phyloP scores from a whole-genome alignment of 2,113 vertebrate species.

The Petroica traversi region DNA sequence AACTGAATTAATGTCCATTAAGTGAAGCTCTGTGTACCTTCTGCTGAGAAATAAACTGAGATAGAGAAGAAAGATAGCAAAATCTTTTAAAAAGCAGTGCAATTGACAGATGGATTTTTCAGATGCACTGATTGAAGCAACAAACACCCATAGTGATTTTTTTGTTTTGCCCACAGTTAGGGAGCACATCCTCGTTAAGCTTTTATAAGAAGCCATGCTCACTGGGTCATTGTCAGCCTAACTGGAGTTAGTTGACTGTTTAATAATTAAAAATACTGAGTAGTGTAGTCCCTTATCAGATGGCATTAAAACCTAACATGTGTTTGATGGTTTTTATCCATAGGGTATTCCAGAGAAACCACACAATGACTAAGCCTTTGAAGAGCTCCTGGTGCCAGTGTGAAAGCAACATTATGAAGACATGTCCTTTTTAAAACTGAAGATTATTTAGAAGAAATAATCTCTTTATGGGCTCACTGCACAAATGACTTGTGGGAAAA shows the following conservation, averaged over 20 bases:
- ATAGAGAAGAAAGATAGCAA: background rate
- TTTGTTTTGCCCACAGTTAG: background rate
- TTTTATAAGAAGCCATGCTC: background rate
- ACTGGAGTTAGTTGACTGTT: background rate
- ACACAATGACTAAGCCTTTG: constrained; percentile 81
- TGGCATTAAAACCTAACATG: background rate
- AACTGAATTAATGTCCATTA: background rate
- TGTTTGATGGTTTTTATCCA: background rate
- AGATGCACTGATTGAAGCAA: background rate
- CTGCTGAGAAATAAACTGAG: background rate
- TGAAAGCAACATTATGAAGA: constrained; percentile 20
- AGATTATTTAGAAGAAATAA: constrained; percentile 55
- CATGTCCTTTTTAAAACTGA: constrained; percentile 13
- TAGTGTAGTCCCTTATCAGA: background rate
- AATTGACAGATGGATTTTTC: background rate
- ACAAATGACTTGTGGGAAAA: constrained; percentile 45
- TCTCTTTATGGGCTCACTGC: constrained; percentile 58
- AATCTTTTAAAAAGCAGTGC: background rate
- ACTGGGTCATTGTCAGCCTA: background rate
- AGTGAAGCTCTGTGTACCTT: background rate
- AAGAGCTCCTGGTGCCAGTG: background rate
- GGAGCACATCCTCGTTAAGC: fast-evolving
- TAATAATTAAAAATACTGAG: background rate
- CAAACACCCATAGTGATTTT: background rate
- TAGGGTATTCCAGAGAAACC: constrained; percentile 88